Conservation (phyloP, 2,797 vertebrate species). For the Heterohyrax brucei region DNA sequence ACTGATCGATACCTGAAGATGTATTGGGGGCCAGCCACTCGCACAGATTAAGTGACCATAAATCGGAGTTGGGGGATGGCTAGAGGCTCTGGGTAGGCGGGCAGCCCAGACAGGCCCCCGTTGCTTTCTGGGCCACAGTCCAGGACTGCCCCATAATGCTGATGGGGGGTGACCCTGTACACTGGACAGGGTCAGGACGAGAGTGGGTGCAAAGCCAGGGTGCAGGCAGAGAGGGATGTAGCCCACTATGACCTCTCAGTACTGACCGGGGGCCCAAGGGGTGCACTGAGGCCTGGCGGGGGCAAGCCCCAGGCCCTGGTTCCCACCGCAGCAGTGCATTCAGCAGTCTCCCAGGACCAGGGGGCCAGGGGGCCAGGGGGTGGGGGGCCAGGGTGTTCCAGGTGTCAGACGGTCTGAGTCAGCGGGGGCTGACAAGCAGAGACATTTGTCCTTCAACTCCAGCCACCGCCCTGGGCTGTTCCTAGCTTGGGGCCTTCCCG, state of each 20-base stretch:
- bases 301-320: neutral
- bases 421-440: neutral
- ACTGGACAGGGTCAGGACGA: neutral
- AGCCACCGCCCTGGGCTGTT: neutral
- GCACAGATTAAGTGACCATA: constrained; percentile 94
- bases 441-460: neutral
- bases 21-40: constrained; percentile 91
- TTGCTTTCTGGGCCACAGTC: neutral
- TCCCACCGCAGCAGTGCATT: neutral
- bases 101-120: rapidly evolving
- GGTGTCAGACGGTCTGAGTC: neutral
- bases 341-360: neutral
- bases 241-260: neutral
- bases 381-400: neutral
- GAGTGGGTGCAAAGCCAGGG: rapidly evolving
- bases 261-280: rapidly evolving
- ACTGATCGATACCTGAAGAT: constrained; percentile 96
- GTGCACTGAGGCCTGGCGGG: neutral
- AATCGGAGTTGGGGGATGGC: constrained; percentile 87
- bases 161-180: neutral
- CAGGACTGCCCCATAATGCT: rapidly evolving
- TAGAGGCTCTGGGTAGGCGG: constrained; percentile 63
- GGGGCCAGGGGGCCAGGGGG: too few relatives aligned
- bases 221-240: neutral
- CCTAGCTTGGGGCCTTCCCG: neutral